These are phyloP conservation scores for Scomber colias DNA, from an alignment of 2,113 vertebrate species.

Conservation along the genomic window DNA sequence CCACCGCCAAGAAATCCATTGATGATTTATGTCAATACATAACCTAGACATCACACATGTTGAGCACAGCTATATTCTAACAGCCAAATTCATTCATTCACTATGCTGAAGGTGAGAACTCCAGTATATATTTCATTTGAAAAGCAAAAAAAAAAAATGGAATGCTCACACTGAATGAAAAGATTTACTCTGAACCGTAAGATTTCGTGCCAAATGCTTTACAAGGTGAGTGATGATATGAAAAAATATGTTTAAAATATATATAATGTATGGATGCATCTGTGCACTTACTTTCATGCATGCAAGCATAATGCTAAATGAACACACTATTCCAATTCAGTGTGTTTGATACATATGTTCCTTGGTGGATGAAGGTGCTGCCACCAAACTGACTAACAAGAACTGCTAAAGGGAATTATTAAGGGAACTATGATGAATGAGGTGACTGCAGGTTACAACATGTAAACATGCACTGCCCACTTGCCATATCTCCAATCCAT, in stretches of 20 bases:
- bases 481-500: constrained; percentile 66
- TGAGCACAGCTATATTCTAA: constrained; percentile 11
- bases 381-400: constrained; percentile 49
- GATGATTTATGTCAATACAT: constrained; percentile 11
- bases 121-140: constrained; percentile 4
- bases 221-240: constrained; percentile 6
- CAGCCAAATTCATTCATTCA: background rate
- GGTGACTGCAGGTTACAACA: constrained; percentile 66
- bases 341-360: constrained; percentile 11
- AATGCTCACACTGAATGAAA: background rate
- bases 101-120: constrained; percentile 1
- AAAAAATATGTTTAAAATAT: constrained; percentile 9
- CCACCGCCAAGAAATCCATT: constrained; percentile 13
- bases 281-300: constrained; percentile 3
- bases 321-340: constrained; percentile 24
- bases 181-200: background rate
- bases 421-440: constrained; percentile 70
- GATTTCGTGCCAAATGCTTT: background rate
- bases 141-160: background rate
- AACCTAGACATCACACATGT: constrained; percentile 12
- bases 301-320: constrained; percentile 36
- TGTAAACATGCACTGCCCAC: constrained; percentile 65
- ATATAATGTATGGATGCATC: constrained; percentile 30
- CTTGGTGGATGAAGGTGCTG: constrained; percentile 19
- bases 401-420: constrained; percentile 45